Base-by-base conservation (phyloP, 53 echinoderm and acorn worm species). In the Stichopus horrens region DNA sequence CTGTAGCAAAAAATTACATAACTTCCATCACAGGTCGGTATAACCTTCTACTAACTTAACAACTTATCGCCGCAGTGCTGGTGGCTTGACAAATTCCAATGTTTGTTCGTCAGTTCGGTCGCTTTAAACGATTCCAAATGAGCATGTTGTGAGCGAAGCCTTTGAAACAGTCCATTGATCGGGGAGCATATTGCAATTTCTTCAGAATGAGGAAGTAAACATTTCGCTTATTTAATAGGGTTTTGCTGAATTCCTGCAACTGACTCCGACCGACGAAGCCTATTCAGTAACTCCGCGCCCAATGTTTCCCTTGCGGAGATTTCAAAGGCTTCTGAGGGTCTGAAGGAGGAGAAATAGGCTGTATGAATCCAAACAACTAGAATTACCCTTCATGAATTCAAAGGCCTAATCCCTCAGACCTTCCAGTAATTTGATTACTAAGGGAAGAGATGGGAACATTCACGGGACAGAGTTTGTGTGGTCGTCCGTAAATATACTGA, bases 361-460 rank as follows among this genome's bases (percentile, higher is more conserved):
- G 53, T 53, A 55, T 52, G 79, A 79, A 79, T 53, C 79, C 79
- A 14, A 55, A 79, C 79, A 79, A 79, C n/a, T 13, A 53, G 79
- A 52, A 54, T 79, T 52, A 37, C 37, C 37, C 37, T 53, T 79
- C 54, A 13, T 52, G 79, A 19, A 79, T 79, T 79, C 7, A 79
- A 6, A 37, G 23, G 23, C 37, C 51, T 52, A 53, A 77, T 79
- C 54, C 54, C 9, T 19, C 14, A 53, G 55, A 79, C 55, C 11
- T 79, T 79, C 8, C 55, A 79, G 79, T 79, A 79, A 79, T 79
- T 79, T 51, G 79, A 79, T 79, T 79, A 79, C 79, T 14, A 79
- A 10, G 8, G 55, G 79, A 55, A 19, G 16, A 63, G 79, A 54
- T 37, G 37, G 53, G 79, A 79, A 55, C 55, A 55, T 79, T 79